phyloP scores from a whole-genome alignment of 2,113 vertebrate species.

The Halichoerus grypus region DNA sequence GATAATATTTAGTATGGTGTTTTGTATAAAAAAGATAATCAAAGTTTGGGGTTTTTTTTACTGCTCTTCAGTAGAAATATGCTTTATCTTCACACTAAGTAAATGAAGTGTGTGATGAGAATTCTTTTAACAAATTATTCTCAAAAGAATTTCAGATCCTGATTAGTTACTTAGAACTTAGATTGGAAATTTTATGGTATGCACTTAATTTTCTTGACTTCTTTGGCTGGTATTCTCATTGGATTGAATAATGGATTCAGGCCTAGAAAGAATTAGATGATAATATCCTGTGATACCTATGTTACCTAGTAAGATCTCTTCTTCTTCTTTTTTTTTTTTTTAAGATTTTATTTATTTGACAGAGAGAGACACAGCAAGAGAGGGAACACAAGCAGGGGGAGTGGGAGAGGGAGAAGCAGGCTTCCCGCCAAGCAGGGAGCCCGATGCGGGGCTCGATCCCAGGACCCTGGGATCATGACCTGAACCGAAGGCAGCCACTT shows the following conservation, averaged over 20 bases:
- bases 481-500: no score
- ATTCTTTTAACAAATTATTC: constrained; percentile 7
- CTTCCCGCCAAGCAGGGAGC: no score
- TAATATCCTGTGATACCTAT: background rate
- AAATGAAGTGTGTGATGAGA: background rate
- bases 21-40: background rate
- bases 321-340: no score
- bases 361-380: no score
- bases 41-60: background rate
- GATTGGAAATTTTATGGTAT: background rate
- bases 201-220: constrained; percentile 18
- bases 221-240: background rate
- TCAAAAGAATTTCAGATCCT: background rate
- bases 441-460: no score
- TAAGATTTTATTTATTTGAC: no score
- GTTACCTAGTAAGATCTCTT: background rate
- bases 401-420: no score
- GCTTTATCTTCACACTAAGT: background rate
- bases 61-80: background rate
- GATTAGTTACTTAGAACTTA: background rate
- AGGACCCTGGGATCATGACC: no score
- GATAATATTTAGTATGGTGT: background rate
- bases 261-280: background rate
- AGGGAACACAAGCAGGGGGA: no score
- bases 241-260: background rate